phyloP scores from a whole-genome alignment of 2,888 invertebrate genomes.

The Scaptomyza polygonia region DNA sequence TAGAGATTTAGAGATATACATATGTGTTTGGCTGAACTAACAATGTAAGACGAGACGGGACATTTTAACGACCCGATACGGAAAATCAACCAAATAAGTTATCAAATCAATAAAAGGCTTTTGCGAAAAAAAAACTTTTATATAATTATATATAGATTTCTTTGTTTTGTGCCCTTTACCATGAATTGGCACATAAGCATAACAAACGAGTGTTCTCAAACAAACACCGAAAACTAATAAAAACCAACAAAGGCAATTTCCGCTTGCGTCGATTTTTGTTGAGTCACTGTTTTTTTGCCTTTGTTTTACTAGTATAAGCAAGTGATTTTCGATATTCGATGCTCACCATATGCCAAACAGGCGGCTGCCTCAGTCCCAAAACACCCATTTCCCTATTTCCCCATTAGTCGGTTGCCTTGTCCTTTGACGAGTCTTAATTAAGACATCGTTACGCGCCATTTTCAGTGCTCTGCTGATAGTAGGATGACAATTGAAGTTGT shows the following conservation, averaged over 20 bases:
- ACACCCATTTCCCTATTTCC: no score
- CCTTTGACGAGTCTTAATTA: conserved; percentile 63
- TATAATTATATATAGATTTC: not conserved
- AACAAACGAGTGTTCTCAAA: conserved; percentile 1
- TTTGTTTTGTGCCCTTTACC: no score
- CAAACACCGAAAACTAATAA: not conserved
- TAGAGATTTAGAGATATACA: not conserved
- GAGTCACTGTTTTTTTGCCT: conserved; percentile 22
- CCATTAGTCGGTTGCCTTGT: not conserved
- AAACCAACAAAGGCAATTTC: not conserved
- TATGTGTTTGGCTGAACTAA: no score
- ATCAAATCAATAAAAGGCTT: not conserved
- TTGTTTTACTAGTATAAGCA: conserved; percentile 6
- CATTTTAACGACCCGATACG: no score
- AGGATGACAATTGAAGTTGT: conserved; percentile 57
- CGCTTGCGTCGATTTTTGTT: not conserved
- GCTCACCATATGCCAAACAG: conserved; percentile 12
- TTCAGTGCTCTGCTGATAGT: conserved; percentile 47
- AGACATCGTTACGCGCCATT: conserved; percentile 70
- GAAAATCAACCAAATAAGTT: no score
- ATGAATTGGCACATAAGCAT: conserved; percentile 9
- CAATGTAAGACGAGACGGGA: no score
- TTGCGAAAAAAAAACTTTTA: not conserved
- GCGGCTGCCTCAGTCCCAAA: conserved; percentile 7
- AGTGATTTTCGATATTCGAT: conserved; percentile 48